Conservation (phyloP, 2,113 vertebrate genomes). For the Notarius quadriscutis region DNA sequence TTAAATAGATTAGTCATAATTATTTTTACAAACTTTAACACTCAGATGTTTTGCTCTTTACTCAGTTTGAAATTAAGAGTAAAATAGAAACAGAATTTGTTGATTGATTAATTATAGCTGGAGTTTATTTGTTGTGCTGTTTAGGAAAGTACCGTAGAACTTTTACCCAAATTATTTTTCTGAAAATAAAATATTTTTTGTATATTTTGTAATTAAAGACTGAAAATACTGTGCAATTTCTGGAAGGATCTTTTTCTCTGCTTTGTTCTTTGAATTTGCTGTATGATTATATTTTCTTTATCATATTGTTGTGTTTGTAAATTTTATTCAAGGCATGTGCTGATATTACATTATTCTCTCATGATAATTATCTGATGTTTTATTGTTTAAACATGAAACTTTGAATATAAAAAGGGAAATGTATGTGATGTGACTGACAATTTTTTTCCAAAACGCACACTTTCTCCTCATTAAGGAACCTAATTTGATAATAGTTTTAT, state of each 20-base stretch:
- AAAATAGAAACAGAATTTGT: background rate
- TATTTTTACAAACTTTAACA: background rate
- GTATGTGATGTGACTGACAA: background rate
- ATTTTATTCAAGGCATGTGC: background rate
- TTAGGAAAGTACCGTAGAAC: background rate
- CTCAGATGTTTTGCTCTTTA: background rate
- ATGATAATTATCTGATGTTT: background rate
- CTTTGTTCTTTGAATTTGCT: background rate
- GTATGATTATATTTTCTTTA: slow-evolving; percentile 7
- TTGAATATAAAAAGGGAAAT: background rate
- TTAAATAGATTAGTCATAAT: background rate
- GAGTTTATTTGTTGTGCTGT: background rate
- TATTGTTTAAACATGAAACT: background rate
- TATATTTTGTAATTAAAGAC: background rate
- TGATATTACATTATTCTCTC: background rate
- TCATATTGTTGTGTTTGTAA: background rate
- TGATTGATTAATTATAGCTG: background rate
- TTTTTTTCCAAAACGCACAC: background rate
- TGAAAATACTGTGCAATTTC: slow-evolving; percentile 15
- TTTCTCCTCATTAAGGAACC: background rate
- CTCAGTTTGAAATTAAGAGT: background rate
- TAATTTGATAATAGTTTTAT: background rate
- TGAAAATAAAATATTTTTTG: no score
- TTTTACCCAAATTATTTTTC: background rate
- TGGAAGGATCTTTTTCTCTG: no score